Percentiles rank a stretch among this genome's conserved stretches.
Conservation (phyloP, 2,888 invertebrate species). For the Scaptomyza parva region DNA sequence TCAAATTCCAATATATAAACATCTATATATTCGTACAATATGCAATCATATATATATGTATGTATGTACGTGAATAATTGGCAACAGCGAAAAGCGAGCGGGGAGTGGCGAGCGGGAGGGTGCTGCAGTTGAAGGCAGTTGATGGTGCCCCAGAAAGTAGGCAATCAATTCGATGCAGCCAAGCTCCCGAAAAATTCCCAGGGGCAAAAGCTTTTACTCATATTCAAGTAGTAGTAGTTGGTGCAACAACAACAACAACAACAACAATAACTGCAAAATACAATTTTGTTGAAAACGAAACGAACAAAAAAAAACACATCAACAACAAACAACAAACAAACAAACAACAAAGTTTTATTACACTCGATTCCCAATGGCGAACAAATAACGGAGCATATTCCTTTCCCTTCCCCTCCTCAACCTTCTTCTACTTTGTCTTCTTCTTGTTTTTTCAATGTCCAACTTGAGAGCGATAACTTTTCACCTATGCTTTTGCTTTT, state of each 20-base stretch:
- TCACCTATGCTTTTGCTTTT: neutral
- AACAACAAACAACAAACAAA: neutral
- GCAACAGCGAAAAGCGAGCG: too few species aligned
- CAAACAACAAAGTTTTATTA: conserved; percentile 23
- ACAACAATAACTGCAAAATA: conserved; percentile 34
- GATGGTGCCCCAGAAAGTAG: conserved; percentile 39
- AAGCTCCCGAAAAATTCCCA: conserved; percentile 22
- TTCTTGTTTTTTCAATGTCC: neutral
- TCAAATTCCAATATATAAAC: neutral
- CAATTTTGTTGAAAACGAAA: conserved; percentile 31
- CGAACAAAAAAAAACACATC: too few species aligned
- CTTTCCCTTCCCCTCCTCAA: too few species aligned
- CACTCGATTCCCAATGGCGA: neutral
- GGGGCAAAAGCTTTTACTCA: conserved; percentile 47
- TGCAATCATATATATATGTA: neutral
- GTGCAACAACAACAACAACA: conserved; percentile 13
- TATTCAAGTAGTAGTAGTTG: conserved; percentile 19
- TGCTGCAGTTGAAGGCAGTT: neutral
- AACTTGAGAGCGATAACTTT: neutral
- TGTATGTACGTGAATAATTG: conserved; percentile 30
- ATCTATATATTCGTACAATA: conserved; percentile 7
- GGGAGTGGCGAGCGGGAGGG: too few species aligned
- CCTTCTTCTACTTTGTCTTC: too few species aligned
- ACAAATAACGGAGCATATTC: neutral
- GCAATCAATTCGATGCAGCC: conserved; percentile 46